These are phyloP conservation scores for Varecia variegata DNA, from an alignment of 2,797 vertebrate species.

Conservation along the genomic window DNA sequence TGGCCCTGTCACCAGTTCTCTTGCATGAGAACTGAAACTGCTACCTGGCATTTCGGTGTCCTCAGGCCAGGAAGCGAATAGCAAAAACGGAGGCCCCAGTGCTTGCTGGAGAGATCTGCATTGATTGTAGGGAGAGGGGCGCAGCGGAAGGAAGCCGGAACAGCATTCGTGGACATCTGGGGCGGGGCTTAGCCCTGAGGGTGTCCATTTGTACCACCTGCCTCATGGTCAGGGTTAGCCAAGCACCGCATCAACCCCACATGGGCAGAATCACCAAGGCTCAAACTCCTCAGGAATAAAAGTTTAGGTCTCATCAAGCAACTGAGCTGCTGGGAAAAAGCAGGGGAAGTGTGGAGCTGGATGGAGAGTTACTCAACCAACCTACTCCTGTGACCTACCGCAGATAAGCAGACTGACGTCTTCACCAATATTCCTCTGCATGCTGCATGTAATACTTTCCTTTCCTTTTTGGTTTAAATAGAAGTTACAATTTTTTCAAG, in stretches of 20 bases:
- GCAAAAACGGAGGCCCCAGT: neutral
- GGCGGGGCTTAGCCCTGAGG: no score
- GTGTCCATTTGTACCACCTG: neutral
- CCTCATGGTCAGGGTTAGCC: neutral
- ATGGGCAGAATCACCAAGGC: neutral
- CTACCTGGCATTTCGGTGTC: neutral
- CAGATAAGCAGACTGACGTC: neutral
- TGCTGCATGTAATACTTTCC: neutral
- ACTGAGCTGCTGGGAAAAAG: neutral
- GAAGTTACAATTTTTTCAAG: neutral
- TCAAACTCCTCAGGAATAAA: neutral
- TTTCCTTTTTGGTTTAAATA: neutral
- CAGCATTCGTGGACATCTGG: rapidly evolving
- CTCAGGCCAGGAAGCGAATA: neutral
- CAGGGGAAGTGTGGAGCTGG: neutral
- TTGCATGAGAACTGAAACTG: neutral
- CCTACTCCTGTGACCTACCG: neutral
- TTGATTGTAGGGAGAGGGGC: neutral
- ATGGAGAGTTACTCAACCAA: neutral
- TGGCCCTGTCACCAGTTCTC: neutral
- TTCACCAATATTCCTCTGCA: neutral
- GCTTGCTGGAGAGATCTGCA: neutral
- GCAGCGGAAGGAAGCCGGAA: rapidly evolving
- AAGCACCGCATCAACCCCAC: neutral
- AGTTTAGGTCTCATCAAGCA: neutral